A percentile compares a stretch with the other conserved stretches of the same genome.
phyloP scores from a whole-genome alignment of 2,797 vertebrate species.

The Fistularia tabacaria region DNA sequence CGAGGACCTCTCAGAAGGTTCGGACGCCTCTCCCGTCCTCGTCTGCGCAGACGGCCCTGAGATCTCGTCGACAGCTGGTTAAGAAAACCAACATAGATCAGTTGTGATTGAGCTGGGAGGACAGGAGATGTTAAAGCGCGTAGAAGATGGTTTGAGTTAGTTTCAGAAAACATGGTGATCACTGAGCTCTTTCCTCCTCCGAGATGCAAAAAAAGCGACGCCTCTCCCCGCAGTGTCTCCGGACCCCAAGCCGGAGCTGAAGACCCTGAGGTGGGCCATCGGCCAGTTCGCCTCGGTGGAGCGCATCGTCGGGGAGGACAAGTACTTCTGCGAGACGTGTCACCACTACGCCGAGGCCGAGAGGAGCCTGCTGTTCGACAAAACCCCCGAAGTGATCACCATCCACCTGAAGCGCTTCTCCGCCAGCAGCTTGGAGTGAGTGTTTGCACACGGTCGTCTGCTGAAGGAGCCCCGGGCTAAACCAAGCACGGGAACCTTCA shows the following conservation, averaged over 20 bases:
- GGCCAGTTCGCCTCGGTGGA: conserved; percentile 97
- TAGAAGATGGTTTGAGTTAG: no score
- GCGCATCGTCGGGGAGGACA: conserved; percentile 95
- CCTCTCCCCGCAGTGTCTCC: conserved; percentile 86
- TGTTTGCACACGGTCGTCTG: conserved; percentile 1
- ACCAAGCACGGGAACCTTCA: no score
- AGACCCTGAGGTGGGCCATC: conserved; percentile 94
- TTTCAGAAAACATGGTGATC: no score
- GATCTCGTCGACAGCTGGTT: no score
- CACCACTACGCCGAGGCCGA: conserved; percentile 96
- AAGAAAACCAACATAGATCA: no score
- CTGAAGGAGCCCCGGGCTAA: no score
- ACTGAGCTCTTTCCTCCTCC: background rate
- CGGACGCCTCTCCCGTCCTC: conserved; percentile 23
- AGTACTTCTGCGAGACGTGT: conserved; percentile 98
- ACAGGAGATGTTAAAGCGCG: no score
- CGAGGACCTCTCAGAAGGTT: conserved; percentile 84
- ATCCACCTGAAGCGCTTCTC: conserved; percentile 99
- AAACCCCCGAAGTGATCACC: conserved; percentile 95
- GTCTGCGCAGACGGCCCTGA: no score
- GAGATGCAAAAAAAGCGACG: no score
- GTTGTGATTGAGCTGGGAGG: no score
- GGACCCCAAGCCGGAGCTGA: conserved; percentile 90
- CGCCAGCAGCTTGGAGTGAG: conserved; percentile 89
- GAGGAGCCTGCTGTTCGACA: conserved; percentile 94